Conservation (phyloP, 2,888 invertebrate species). For the Sphaerophoria rueppellii region DNA sequence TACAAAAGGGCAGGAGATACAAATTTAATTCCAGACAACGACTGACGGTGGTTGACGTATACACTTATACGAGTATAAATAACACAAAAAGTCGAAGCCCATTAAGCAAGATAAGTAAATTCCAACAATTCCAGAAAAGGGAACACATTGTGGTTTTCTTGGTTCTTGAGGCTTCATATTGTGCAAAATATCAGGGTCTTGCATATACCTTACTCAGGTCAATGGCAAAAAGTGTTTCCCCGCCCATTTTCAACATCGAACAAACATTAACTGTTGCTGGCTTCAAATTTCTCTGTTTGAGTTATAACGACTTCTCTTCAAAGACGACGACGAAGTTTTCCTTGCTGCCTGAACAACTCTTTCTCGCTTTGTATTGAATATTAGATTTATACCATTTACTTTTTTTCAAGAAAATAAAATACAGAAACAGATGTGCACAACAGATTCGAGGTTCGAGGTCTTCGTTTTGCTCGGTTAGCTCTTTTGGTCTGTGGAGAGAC, state of each 20-base stretch:
- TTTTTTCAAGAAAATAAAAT: slow-evolving; percentile 1
- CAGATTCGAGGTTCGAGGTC: slow-evolving; percentile 3
- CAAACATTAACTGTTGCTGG: slow-evolving; percentile 47
- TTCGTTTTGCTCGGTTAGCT: slow-evolving; percentile 4
- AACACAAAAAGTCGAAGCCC: slow-evolving; percentile 37
- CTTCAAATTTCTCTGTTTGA: background rate
- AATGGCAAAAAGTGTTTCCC: slow-evolving; percentile 56
- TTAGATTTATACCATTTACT: slow-evolving; percentile 36
- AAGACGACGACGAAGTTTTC: slow-evolving; percentile 38
- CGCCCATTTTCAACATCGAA: slow-evolving; percentile 24
- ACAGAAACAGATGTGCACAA: slow-evolving; percentile 25
- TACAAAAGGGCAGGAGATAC: slow-evolving; percentile 30
- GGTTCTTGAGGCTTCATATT: slow-evolving; percentile 12
- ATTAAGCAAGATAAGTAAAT: slow-evolving; percentile 28
- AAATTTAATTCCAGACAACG: background rate
- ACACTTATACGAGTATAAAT: background rate
- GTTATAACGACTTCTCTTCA: background rate
- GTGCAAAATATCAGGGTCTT: slow-evolving; percentile 52
- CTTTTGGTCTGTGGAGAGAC: background rate
- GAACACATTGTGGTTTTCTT: slow-evolving; percentile 41
- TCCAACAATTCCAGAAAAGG: slow-evolving; percentile 28
- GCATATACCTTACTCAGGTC: slow-evolving; percentile 39
- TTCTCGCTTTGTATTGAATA: slow-evolving; percentile 19
- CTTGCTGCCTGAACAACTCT: slow-evolving; percentile 12
- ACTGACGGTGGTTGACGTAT: background rate